Base-by-base conservation (phyloP, 2,888 invertebrate genomes). In the Oasisia sp. region DNA sequence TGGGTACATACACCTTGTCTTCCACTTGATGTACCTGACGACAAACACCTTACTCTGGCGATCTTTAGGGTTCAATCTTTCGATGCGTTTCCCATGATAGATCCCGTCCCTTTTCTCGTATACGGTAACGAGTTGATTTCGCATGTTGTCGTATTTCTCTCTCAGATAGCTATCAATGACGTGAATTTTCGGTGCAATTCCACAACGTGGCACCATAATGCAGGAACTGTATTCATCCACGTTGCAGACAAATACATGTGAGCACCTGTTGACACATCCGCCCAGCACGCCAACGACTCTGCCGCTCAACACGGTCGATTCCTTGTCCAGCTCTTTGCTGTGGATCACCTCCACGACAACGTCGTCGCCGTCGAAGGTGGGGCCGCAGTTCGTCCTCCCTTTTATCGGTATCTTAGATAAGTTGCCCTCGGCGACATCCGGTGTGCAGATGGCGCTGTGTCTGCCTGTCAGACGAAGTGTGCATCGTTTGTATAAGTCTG, bases 401-500 rank as follows among this genome's bases (percentile, higher is more conserved):
- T 92, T 90, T 44, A 93, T 45, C 38, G 92, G 91, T 32, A 93
- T 91, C 97, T 99, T 58, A 5, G 56, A 19, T 19, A 74, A 74
- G 74, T 74, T 74, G 74, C n/a, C 27, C 11, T 9, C 91, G 11
- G 9, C 12, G 38, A 91, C 92, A 11, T 92, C 32, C 19, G 89
- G 74, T 94, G 92, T 45, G 94, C 95, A 92, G 89, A 92, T 45
- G 92, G 93, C 32, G 11, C 91, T 92, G 32, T 91, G 92, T 12
- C 92, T 93, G 32, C 94, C 90, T 50, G 93, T 94, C 32, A 93
- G 27, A 32, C 7, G 32, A 8, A 93, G 89, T 14, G 89, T 38
- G 32, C 92, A 92, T 32, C 58, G 91, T 38, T 92, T 93, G 92
- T 92, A 92, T 50, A 58, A 91, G 11, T 89, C 89, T 7, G 92